phyloP scores from a whole-genome alignment of 2,113 vertebrate genomes.

The Pionites leucogaster region DNA sequence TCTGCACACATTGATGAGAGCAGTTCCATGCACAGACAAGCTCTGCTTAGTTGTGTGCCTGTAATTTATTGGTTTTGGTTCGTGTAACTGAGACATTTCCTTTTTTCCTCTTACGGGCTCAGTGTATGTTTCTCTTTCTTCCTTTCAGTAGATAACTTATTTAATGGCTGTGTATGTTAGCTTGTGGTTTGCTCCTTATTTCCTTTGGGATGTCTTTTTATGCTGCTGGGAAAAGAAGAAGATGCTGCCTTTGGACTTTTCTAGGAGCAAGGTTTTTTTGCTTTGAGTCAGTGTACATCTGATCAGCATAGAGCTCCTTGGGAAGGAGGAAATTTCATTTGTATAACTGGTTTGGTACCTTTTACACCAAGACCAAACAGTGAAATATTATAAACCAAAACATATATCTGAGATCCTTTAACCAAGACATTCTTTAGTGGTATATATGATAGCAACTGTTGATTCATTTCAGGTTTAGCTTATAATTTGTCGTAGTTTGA shows the following conservation, averaged over 20 bases:
- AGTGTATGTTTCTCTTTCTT: not conserved
- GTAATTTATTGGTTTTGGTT: not conserved
- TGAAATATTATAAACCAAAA: not conserved
- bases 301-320: not conserved
- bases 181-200: not conserved
- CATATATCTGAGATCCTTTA: not conserved
- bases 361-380: not conserved
- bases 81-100: not conserved
- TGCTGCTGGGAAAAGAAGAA: not conserved
- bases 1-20: not conserved
- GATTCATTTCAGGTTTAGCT: not conserved
- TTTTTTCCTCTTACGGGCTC: not conserved
- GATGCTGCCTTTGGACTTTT: not conserved
- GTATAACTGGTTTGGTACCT: not conserved
- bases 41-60: not conserved
- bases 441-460: not conserved
- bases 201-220: not conserved
- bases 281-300: not conserved
- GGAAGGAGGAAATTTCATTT: not conserved
- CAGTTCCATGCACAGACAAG: not conserved
- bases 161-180: not conserved
- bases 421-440: not conserved
- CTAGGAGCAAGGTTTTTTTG: not conserved
- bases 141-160: not conserved
- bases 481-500: rapidly evolving